Conservation (phyloP, 2,888 invertebrate genomes). For the Acrocera orbiculus region DNA sequence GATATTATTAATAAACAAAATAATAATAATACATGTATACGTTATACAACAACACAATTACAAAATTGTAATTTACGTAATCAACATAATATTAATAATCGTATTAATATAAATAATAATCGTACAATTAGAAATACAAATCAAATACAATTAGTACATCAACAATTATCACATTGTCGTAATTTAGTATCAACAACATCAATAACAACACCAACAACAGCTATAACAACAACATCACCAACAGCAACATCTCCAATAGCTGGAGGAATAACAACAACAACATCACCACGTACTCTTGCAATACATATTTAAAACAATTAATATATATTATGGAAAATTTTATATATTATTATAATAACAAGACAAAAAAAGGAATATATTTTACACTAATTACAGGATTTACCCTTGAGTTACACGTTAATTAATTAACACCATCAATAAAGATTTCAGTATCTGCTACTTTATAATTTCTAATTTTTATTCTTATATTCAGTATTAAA, state of each 20-base stretch:
- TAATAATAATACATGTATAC: not conserved
- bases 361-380: no score
- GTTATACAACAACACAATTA: conserved; percentile 45
- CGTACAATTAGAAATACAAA: conserved; percentile 4
- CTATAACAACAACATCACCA: conserved; percentile 10
- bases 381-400: no score
- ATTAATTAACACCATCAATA: no score
- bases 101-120: conserved; percentile 3
- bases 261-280: conserved; percentile 8
- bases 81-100: conserved; percentile 4
- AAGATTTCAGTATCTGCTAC: no score
- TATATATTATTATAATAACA: no score
- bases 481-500: no score
- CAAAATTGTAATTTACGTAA: conserved; percentile 62
- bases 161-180: no score
- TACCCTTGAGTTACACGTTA: no score
- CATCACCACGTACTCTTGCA: conserved; percentile 17
- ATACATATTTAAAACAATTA: conserved; percentile 15
- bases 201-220: conserved; percentile 17
- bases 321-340: not conserved
- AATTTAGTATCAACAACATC: conserved; percentile 25
- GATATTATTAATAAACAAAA: conserved; percentile 39
- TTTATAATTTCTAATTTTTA: no score
- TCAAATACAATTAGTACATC: conserved; percentile 10
- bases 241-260: conserved; percentile 12